These are phyloP conservation scores for Drosophila recens DNA, from an alignment of 2,888 invertebrate species.

Conservation along the genomic window DNA sequence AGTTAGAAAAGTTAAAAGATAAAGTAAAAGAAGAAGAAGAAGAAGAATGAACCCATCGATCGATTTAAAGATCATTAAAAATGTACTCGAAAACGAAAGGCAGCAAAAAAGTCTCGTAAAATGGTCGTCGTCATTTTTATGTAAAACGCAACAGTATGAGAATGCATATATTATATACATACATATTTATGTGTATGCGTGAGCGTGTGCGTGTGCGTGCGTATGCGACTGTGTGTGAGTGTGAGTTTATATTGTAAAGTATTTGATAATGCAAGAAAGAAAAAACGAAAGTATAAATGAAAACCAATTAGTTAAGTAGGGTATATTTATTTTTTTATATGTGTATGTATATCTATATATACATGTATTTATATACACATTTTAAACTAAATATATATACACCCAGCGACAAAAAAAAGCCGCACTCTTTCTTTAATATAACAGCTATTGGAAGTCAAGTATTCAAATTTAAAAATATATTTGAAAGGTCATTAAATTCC, in stretches of 20 bases:
- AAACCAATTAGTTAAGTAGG: slow-evolving; percentile 71
- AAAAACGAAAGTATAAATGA: not conserved
- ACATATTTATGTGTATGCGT: slow-evolving; percentile 61
- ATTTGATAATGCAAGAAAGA: slow-evolving; percentile 45
- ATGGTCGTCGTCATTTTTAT: slow-evolving; percentile 36
- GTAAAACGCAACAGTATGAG: slow-evolving; percentile 56
- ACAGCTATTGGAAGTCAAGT: no score
- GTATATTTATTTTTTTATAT: slow-evolving; percentile 71
- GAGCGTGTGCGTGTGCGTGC: slow-evolving; percentile 34
- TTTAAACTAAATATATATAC: slow-evolving; percentile 33
- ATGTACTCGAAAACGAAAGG: slow-evolving; percentile 27
- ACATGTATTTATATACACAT: slow-evolving; percentile 19
- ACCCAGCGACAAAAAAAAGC: no score
- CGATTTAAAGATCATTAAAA: slow-evolving; percentile 64
- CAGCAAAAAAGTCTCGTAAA: slow-evolving; percentile 26
- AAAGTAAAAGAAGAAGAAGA: not conserved
- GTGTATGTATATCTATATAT: slow-evolving; percentile 30
- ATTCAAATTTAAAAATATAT: no score
- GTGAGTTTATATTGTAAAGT: slow-evolving; percentile 55
- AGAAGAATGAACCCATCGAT: slow-evolving; percentile 67
- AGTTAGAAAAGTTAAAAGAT: slow-evolving; percentile 1
- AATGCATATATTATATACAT: slow-evolving; percentile 48
- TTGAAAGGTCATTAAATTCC: no score
- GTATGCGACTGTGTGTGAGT: slow-evolving; percentile 26
- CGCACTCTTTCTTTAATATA: no score